Evolutionary conservation across 35 echinoderm and acorn worm species (phyloP), one percentile per base, ranked within the genome.

Genomic region (Apostichopus japonicus): DNA sequence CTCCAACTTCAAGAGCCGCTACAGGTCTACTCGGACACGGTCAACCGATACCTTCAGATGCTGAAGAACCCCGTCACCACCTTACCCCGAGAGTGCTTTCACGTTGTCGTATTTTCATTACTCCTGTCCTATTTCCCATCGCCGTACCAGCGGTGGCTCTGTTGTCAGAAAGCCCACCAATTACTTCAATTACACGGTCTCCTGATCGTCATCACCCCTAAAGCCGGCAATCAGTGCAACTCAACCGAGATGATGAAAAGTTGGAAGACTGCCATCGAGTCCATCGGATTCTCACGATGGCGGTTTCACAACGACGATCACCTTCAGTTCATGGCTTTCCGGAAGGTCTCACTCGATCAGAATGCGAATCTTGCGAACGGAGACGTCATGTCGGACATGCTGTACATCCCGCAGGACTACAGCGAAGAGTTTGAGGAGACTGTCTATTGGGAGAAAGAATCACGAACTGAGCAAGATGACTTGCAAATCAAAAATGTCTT

Each of bases 321-420:
- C 86, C 55, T 99, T 56, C 97, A 99, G 16, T 99, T 93, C 92
- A 96, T 99, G 95, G 97, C 95, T 25, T 99, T 99, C 58, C 87
- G 97, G 15, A 99, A 99, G 44, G 94, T 94, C 14, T 93, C 89
- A 6, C 78, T 78, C 0, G 95, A 96, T 56, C 78, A 33, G 53
- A 79, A 53, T 5, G 61, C 84, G 7, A 65, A 51, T 19, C 90
- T 77, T 23, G 73, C 78, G 54, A 78, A 77, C 16, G 79, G 75
- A 21, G 97, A 95, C 5, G 88, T 77, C 21, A 90, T 92, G 24
- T 95, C 97, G 9, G 97, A 99, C 55, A 93, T 96, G 93, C 62
- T 99, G 78, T 99, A 95, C 87, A 99, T 99, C 19, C 97, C 97
- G 14, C 97, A 99, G 83, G 97, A 99, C 76, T 96, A 93, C 78